Evolutionary conservation across 2,113 vertebrate genomes (phyloP), one percentile per base, ranked within the genome.

Genomic region (Oceanites oceanicus): DNA sequence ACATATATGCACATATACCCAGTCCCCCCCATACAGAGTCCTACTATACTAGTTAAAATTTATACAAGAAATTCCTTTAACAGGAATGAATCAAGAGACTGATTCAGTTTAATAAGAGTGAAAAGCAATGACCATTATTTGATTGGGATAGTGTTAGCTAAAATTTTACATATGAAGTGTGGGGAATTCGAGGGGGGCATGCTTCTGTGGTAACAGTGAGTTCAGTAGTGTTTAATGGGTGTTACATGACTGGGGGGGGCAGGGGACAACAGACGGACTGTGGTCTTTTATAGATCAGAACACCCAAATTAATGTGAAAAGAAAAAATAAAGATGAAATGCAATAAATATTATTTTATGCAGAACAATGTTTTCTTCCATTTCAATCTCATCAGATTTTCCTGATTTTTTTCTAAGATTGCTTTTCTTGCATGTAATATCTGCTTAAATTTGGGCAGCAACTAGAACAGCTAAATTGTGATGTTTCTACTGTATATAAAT

Each of bases 231-330:
- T 82, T 70, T 77, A 71, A 59, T 15, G 11, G 10, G 26, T 71
- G 42, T 63, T 84, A 53, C 10, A 36, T 11, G 40, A n/a, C 0
- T 20, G 16, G 7, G 53, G 21, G 16, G 10, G 10, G 10, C 6
- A 27, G 5, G 5, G 22, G 44, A 30, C 1, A 5, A 19, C 0
- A 0, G 53, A 40, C 0, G 0, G 45, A 32, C 14, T 12, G 5
- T 29, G 58, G 38, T 62, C 61, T 84, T 94, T 68, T 61, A 59
- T 49, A 67, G 32, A 63, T 74, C 68, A 80, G 58, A 94, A 72
- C 30, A 91, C 21, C 13, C 58, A 87, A 78, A 91, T 75, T 72
- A 78, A 87, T 74, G 40, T 75, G 42, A 68, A 81, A 81, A 89
- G 16, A 50, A 76, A 86, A 91, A 82, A 66, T 4, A 71, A 76